Percentiles rank a stretch among this genome's conserved stretches.
phyloP scores from a whole-genome alignment of 2,888 invertebrate species.

The Stenotaenia linearis region DNA sequence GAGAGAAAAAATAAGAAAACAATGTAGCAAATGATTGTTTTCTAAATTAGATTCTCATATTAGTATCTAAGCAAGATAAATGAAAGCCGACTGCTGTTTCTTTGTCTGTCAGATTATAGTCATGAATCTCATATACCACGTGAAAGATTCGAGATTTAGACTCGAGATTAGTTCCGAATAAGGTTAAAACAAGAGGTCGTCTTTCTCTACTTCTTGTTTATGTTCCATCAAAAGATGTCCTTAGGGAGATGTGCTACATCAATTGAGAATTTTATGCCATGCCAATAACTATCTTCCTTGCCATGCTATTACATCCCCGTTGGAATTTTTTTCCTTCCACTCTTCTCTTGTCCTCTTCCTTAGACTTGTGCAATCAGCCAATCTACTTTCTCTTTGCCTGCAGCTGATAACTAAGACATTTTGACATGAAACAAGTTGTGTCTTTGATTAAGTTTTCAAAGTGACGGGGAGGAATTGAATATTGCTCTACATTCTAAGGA shows the following conservation, averaged over 20 bases:
- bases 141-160: neutral
- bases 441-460: slow-evolving; percentile 19
- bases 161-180: neutral
- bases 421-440: slow-evolving; percentile 21
- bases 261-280: slow-evolving; percentile 13
- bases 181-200: slow-evolving; percentile 1
- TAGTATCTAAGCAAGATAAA: neutral
- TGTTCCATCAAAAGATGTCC: neutral
- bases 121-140: neutral
- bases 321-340: neutral
- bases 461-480: slow-evolving; percentile 1
- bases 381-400: slow-evolving; percentile 14
- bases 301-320: neutral
- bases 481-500: neutral
- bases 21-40: neutral
- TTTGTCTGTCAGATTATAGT: neutral
- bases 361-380: slow-evolving; percentile 17
- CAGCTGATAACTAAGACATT: slow-evolving; percentile 23
- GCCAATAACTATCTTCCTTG: slow-evolving; percentile 18
- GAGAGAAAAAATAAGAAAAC: neutral
- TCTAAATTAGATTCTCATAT: neutral
- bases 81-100: neutral
- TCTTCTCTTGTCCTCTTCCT: neutral
- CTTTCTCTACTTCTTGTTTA: neutral
- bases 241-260: slow-evolving; percentile 16